These are phyloP conservation scores for Thysanoteuthis rhombus DNA, from an alignment of 2,888 invertebrate species.

Conservation along the genomic window DNA sequence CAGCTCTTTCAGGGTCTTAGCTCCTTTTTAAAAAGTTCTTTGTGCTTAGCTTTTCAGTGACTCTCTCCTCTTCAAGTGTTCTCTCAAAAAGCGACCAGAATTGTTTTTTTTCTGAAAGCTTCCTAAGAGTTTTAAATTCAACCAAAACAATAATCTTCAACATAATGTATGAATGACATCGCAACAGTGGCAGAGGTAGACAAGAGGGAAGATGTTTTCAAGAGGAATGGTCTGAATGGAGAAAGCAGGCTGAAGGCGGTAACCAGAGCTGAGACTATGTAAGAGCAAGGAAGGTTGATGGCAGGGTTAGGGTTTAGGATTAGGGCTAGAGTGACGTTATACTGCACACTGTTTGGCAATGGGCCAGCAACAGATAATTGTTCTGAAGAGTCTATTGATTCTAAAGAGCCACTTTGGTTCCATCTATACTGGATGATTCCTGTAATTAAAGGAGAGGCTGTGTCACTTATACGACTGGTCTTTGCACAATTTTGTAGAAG, in stretches of 20 bases:
- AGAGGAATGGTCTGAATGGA: background rate
- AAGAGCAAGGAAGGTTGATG: background rate
- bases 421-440: background rate
- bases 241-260: background rate
- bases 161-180: background rate
- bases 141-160: background rate
- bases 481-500: background rate
- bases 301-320: background rate
- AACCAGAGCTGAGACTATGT: background rate
- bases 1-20: background rate
- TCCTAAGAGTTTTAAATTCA: background rate
- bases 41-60: too few species aligned
- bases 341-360: background rate
- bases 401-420: background rate
- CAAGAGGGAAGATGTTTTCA: background rate
- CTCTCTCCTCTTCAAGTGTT: too few species aligned
- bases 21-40: background rate
- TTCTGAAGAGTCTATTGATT: background rate
- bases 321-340: background rate
- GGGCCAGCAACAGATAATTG: background rate
- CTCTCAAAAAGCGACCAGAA: too few species aligned
- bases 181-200: background rate
- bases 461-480: background rate
- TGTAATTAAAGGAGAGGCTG: background rate
- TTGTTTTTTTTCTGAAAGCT: too few species aligned